A percentile compares a stretch with the other conserved stretches of the same genome.
Evolutionary conservation across 2,797 vertebrate genomes (phyloP).

Genomic region (Pseudochromis fuscus): DNA sequence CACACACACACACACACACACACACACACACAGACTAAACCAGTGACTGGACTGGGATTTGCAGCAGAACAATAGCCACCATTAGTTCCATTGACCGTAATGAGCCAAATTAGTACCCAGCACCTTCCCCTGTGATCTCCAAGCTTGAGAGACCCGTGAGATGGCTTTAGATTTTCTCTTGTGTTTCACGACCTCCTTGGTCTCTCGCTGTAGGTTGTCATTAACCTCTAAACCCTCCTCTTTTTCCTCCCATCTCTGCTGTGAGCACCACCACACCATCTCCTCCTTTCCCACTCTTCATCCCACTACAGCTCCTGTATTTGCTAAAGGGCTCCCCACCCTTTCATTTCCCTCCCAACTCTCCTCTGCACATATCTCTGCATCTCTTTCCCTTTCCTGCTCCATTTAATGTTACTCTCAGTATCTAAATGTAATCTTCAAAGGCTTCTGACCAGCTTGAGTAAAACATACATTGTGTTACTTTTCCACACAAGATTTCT

Average conservation of each 20-base stretch:
- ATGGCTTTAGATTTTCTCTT: slow-evolving; percentile 36
- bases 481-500: slow-evolving; percentile 1
- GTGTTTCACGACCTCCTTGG: slow-evolving; percentile 45
- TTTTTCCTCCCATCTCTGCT: slow-evolving; percentile 55
- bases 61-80: slow-evolving; percentile 53
- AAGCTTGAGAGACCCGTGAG: slow-evolving; percentile 56
- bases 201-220: slow-evolving; percentile 69
- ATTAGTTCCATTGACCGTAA: slow-evolving; percentile 75
- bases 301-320: slow-evolving; percentile 28
- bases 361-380: slow-evolving; percentile 22
- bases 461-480: neutral
- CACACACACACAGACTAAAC: slow-evolving; percentile 13
- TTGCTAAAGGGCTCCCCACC: slow-evolving; percentile 53
- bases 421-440: slow-evolving; percentile 17
- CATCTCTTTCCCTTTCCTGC: slow-evolving; percentile 18
- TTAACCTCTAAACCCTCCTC: slow-evolving; percentile 74
- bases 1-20: slow-evolving; percentile 3
- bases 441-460: slow-evolving; percentile 24
- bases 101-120: slow-evolving; percentile 76
- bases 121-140: slow-evolving; percentile 70
- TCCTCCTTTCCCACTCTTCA: slow-evolving; percentile 38
- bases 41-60: slow-evolving; percentile 24
- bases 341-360: slow-evolving; percentile 58
- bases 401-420: slow-evolving; percentile 23
- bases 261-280: slow-evolving; percentile 32